Evolutionary conservation across 1,140 invertebrate genomes (phyloP).

Genomic region (Agrypnia vestita): DNA sequence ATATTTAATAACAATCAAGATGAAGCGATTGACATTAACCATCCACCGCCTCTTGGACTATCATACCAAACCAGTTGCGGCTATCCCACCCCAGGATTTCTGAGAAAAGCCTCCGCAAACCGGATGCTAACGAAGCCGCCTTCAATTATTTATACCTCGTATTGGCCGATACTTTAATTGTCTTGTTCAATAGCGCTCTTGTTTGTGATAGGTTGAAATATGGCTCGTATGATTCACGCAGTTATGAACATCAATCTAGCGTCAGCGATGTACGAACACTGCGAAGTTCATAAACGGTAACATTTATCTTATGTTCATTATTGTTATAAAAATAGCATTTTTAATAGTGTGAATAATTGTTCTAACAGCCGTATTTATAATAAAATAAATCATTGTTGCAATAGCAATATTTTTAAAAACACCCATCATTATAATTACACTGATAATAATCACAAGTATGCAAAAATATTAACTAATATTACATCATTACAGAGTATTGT

Average conservation of each 20-base stretch:
- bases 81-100: constrained; percentile 18
- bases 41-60: constrained; percentile 10
- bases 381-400: too few species aligned
- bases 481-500: too few species aligned
- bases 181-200: constrained; percentile 28
- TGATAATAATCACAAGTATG: too few species aligned
- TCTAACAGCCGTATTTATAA: too few species aligned
- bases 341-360: too few species aligned
- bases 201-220: constrained; percentile 23
- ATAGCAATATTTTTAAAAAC: too few species aligned
- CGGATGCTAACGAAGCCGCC: constrained; percentile 15
- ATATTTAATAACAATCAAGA: constrained; percentile 33
- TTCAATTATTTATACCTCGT: constrained; percentile 26
- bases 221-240: not conserved
- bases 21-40: constrained; percentile 18
- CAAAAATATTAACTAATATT: too few species aligned
- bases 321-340: too few species aligned
- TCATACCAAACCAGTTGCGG: constrained; percentile 6
- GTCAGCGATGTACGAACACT: not conserved
- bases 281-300: too few species aligned
- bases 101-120: constrained; percentile 21
- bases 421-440: too few species aligned
- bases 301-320: too few species aligned
- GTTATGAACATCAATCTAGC: not conserved
- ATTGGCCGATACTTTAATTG: constrained; percentile 37